A percentile compares a stretch with the other conserved stretches of the same genome.
Evolutionary conservation across 2,888 invertebrate species (phyloP).

Genomic region (Drosophila imparisetae): DNA sequence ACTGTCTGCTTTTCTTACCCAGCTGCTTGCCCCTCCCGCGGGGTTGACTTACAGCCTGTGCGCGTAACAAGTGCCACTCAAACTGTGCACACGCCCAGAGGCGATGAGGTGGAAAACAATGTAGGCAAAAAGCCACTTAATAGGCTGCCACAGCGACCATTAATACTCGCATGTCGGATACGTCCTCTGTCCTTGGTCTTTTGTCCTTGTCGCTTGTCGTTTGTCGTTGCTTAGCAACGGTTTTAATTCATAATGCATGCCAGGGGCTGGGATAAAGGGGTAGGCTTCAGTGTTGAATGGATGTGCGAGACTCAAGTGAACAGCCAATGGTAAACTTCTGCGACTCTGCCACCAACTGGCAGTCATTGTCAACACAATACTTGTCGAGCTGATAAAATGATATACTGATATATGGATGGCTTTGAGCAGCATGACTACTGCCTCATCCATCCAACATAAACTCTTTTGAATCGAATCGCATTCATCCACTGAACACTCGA

Average conservation of each 20-base stretch:
- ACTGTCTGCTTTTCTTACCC: conserved; percentile 1
- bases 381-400: conserved; percentile 22
- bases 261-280: background rate
- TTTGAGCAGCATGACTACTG: background rate
- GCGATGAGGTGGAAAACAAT: conserved; percentile 42
- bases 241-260: conserved; percentile 70
- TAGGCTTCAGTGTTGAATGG: background rate
- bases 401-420: conserved; percentile 12
- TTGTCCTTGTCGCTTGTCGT: conserved; percentile 17
- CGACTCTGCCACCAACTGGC: conserved; percentile 7
- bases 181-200: conserved; percentile 9
- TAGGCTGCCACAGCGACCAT: conserved; percentile 61
- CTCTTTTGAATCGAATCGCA: conserved; percentile 12
- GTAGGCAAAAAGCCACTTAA: conserved; percentile 53
- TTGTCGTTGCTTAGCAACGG: conserved; percentile 48
- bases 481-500: background rate
- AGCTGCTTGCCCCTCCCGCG: background rate
- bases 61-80: conserved; percentile 74
- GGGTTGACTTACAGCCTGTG: conserved; percentile 24
- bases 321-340: conserved; percentile 6
- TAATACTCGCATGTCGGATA: conserved; percentile 44
- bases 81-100: conserved; percentile 21
- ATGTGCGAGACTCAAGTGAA: conserved; percentile 5
- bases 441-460: conserved; percentile 1
- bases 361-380: conserved; percentile 12